A percentile compares a stretch with the other conserved stretches of the same genome.
Evolutionary conservation across 1,140 invertebrate genomes (phyloP).

Genomic region (Polypedilum vanderplanki): DNA sequence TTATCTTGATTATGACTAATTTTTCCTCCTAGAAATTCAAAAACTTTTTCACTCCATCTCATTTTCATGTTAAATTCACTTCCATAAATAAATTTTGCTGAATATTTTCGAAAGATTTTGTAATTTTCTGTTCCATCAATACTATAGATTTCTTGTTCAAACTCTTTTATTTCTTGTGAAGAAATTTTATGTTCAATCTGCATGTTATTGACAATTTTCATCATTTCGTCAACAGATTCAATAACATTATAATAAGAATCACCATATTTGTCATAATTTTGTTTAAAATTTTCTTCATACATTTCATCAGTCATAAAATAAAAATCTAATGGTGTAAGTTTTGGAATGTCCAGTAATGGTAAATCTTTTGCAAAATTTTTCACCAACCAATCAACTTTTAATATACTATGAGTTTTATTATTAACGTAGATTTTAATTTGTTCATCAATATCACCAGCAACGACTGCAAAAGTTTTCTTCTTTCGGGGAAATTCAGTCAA

Average conservation of each 20-base stretch:
- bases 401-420: neutral
- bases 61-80: too few species aligned
- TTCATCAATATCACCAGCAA: neutral
- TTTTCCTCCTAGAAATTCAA: too few species aligned
- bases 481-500: neutral
- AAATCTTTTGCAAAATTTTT: neutral
- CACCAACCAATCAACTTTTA: neutral
- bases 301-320: neutral
- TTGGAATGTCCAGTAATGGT: neutral
- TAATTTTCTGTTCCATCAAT: too few species aligned
- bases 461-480: neutral
- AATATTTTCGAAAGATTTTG: too few species aligned
- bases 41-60: too few species aligned
- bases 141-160: too few species aligned
- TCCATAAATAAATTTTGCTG: too few species aligned
- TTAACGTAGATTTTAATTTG: neutral
- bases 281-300: neutral
- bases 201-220: neutral
- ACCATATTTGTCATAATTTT: neutral
- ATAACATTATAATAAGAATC: neutral
- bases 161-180: too few species aligned
- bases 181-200: too few species aligned
- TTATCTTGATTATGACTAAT: too few species aligned
- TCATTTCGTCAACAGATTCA: neutral
- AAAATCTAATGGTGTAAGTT: neutral